phyloP scores from a whole-genome alignment of 2,797 vertebrate genomes.

The Lerista edwardsae region DNA sequence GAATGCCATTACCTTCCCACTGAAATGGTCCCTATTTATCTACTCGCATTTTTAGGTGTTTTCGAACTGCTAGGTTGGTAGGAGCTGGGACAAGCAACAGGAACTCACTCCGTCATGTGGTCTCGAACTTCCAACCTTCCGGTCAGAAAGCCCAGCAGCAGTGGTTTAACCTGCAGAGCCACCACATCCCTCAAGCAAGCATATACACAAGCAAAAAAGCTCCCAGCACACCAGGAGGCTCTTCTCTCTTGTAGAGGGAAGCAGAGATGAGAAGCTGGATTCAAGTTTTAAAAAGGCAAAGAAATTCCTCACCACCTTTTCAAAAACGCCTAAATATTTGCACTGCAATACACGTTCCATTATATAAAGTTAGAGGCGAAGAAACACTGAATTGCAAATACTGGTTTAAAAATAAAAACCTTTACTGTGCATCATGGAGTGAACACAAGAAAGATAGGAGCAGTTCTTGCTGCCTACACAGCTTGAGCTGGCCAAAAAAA shows the following conservation, averaged over 20 bases:
- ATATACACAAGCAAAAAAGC: not conserved
- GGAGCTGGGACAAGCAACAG: too few relatives aligned
- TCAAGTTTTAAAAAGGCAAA: not conserved
- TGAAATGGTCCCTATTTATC: too few relatives aligned
- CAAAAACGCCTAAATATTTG: slow-evolving; percentile 22
- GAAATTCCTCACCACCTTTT: not conserved
- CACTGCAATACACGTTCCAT: not conserved
- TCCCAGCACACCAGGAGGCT: not conserved
- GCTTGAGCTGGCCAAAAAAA: not conserved
- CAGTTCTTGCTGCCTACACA: not conserved
- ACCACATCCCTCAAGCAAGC: too few relatives aligned
- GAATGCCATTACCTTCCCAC: too few relatives aligned
- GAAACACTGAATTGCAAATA: not conserved
- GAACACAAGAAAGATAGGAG: not conserved
- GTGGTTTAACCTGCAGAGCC: too few relatives aligned
- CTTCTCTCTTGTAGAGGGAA: not conserved
- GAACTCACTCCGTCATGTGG: too few relatives aligned
- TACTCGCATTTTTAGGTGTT: too few relatives aligned
- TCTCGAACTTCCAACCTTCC: too few relatives aligned
- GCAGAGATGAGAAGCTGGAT: not conserved
- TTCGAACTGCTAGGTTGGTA: too few relatives aligned
- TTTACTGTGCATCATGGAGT: not conserved
- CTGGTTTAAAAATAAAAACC: slow-evolving; percentile 15
- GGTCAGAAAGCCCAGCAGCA: too few relatives aligned
- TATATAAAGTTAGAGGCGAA: slow-evolving; percentile 10